phyloP scores from a whole-genome alignment of 2,113 vertebrate species.

The Phrynosoma platyrhinos region DNA sequence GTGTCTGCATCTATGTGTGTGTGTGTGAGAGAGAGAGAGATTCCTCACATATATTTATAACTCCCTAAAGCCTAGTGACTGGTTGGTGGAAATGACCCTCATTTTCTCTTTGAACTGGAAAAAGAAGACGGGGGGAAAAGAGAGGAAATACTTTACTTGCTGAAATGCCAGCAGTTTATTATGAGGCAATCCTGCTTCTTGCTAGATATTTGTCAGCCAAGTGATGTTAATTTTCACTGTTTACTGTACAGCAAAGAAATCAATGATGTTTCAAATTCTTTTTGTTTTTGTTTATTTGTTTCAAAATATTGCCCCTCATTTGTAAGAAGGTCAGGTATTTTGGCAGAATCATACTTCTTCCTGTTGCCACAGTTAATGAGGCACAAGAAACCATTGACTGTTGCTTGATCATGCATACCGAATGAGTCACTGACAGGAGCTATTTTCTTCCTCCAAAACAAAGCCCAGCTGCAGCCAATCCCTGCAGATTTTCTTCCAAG shows the following conservation, averaged over 20 bases:
- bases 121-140: conserved; percentile 8
- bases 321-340: conserved; percentile 80
- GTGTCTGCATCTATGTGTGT: not conserved
- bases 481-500: conserved; percentile 72
- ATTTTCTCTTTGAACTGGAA: conserved; percentile 34
- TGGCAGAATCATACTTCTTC: conserved; percentile 79
- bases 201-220: conserved; percentile 47
- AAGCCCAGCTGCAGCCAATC: conserved; percentile 76
- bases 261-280: conserved; percentile 45
- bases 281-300: conserved; percentile 32
- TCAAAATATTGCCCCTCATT: conserved; percentile 66
- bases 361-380: conserved; percentile 86
- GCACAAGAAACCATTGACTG: conserved; percentile 83
- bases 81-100: not conserved
- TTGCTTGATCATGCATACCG: conserved; percentile 85
- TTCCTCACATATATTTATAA: not conserved
- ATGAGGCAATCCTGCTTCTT: conserved; percentile 38
- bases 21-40: not conserved
- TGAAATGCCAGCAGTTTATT: conserved; percentile 37
- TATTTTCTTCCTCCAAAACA: conserved; percentile 71
- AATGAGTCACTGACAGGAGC: conserved; percentile 76
- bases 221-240: conserved; percentile 32
- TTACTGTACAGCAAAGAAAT: conserved; percentile 14
- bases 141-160: not conserved
- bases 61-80: not conserved